Evolutionary conservation across 1,140 invertebrate species (phyloP).

Genomic region (Calosoma granatense): DNA sequence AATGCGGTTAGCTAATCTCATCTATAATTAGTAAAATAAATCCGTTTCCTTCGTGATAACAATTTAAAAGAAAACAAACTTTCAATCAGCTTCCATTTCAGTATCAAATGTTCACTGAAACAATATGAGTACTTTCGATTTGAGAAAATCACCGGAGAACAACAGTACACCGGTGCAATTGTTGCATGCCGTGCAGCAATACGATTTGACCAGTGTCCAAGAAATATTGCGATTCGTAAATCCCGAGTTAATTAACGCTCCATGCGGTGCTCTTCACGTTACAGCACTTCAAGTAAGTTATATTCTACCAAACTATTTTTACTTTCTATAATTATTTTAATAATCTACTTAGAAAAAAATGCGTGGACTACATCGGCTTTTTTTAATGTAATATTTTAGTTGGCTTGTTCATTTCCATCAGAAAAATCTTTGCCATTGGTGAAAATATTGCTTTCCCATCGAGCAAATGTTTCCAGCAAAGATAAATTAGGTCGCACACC

Average conservation of each 20-base stretch:
- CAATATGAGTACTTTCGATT: too few relatives aligned
- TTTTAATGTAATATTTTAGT: background rate
- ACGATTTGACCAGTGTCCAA: background rate
- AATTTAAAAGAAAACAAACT: too few relatives aligned
- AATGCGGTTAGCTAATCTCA: too few relatives aligned
- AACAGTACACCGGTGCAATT: background rate
- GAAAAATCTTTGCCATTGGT: slow-evolving; percentile 12
- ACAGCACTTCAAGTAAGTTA: slow-evolving; percentile 12
- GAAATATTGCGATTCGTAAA: background rate
- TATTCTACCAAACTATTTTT: too few relatives aligned
- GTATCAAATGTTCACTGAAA: too few relatives aligned
- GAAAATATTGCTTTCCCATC: background rate
- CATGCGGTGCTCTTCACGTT: slow-evolving; percentile 12
- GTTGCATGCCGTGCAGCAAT: background rate
- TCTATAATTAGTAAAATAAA: too few relatives aligned
- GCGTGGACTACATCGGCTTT: background rate
- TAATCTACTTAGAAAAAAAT: background rate
- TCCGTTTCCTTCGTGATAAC: too few relatives aligned
- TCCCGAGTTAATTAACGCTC: background rate
- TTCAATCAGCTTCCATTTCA: too few relatives aligned
- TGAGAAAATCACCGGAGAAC: too few relatives aligned
- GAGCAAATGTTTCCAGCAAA: background rate
- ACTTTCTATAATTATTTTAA: background rate
- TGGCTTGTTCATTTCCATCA: slow-evolving; percentile 10
- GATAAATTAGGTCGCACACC: background rate